Evolutionary conservation across 2,888 invertebrate species (phyloP), one percentile per base, ranked within the genome.

Genomic region (Scrobipalpa costella): DNA sequence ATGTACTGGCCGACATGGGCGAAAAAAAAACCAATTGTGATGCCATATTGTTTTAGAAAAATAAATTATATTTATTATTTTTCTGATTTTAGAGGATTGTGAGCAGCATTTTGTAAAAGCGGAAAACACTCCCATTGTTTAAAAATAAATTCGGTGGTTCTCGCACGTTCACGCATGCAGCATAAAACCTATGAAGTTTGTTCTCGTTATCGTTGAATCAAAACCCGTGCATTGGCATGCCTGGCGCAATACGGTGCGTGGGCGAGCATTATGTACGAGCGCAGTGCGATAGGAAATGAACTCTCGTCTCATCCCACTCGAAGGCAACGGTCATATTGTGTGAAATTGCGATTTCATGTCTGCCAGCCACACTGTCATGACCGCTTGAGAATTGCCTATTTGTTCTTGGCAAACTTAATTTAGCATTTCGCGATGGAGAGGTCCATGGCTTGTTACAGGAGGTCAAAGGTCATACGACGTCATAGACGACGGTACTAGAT

Each of bases 321-420:
- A 77, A 55, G 47, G 44, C 68, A 67, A 68, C 68, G 65, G 68
- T 68, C 40, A 38, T 73, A 69, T 72, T 72, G 73, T 73, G 67
- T 72, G 71, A 72, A 73, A 78, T 76, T 74, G 73, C 74, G 65
- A 73, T 74, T 73, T 71, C 71, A 72, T 68, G 68, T 70, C 33
- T 19, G 34, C 36, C 38, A 19, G 19, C 34, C 13, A 19, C 11
- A 38, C 50, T 47, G 60, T 34, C 49, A 49, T 11, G 34, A 47
- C 59, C 27, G 21, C 44, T 59, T n/a, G 33, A 27, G 36, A 57
- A 36, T 57, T 34, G 34, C 60, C 49, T 49, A 33, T 49, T 60
- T 47, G 38, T 36, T 38, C 27, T 55, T 27, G 8, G 27, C 55
- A 55, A 55, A 55, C 55, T 55, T 55, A 27, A 55, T 55, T 55